phyloP scores from a whole-genome alignment of 2,797 vertebrate genomes.

The Helicolenus hilgendorfi region DNA sequence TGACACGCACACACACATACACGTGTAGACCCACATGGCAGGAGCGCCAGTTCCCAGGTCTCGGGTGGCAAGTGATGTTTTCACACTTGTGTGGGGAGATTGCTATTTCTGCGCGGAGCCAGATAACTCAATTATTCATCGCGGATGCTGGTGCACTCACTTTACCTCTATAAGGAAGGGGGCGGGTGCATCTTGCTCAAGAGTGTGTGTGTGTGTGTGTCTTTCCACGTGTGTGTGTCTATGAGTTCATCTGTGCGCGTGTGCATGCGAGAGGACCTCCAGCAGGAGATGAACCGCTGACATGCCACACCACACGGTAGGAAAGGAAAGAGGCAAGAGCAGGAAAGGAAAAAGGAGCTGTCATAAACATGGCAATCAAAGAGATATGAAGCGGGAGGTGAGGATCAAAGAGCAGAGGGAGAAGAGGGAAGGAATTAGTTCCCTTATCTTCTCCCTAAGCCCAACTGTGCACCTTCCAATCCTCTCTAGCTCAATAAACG shows the following conservation, averaged over 20 bases:
- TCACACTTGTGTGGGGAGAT: conserved; percentile 88
- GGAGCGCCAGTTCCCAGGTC: conserved; percentile 64
- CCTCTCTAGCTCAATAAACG: conserved; percentile 68
- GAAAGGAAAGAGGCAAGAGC: conserved; percentile 48
- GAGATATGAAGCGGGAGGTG: conserved; percentile 74
- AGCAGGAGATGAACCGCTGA: conserved; percentile 74
- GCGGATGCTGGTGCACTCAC: conserved; percentile 81
- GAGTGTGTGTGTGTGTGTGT: conserved; percentile 26
- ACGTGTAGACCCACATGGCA: conserved; percentile 63
- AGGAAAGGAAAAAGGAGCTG: conserved; percentile 65
- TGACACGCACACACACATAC: not conserved
- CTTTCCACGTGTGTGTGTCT: conserved; percentile 7
- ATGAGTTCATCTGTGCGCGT: not conserved
- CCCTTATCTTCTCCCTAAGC: conserved; percentile 76
- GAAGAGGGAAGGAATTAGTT: conserved; percentile 76
- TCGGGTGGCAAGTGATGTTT: conserved; percentile 83
- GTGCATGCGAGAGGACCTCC: conserved; percentile 48
- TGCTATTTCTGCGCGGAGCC: conserved; percentile 89
- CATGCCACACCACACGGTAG: conserved; percentile 62
- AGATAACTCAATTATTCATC: conserved; percentile 90
- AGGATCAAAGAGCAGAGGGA: conserved; percentile 78
- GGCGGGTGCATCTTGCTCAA: conserved; percentile 50
- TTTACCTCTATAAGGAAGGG: conserved; percentile 79
- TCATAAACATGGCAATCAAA: conserved; percentile 84
- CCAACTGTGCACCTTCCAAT: conserved; percentile 71